Evolutionary conservation across 2,888 invertebrate species (phyloP).

Genomic region (Pheosia tremula): DNA sequence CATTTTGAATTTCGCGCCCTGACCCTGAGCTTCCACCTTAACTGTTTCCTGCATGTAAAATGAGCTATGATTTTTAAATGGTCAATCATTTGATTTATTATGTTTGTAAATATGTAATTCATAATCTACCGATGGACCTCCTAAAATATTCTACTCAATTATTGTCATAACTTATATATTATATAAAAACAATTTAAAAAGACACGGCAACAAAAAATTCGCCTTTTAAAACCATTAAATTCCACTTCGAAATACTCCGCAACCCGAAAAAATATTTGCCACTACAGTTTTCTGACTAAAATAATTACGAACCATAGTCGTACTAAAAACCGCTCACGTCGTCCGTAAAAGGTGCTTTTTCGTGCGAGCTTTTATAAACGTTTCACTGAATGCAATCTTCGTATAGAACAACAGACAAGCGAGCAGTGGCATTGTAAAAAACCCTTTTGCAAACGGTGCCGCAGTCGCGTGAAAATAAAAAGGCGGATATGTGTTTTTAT

Average conservation of each 20-base stretch:
- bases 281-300: neutral
- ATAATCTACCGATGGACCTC: too few relatives aligned
- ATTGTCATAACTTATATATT: too few relatives aligned
- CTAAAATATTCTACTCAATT: too few relatives aligned
- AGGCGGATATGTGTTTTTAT: slow-evolving; percentile 12
- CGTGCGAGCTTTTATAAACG: slow-evolving; percentile 54
- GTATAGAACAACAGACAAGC: slow-evolving; percentile 49
- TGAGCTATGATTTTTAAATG: too few relatives aligned
- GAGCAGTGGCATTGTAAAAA: slow-evolving; percentile 48
- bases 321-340: slow-evolving; percentile 27
- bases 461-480: slow-evolving; percentile 41
- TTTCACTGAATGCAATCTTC: slow-evolving; percentile 58
- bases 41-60: too few relatives aligned
- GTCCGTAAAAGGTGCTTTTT: slow-evolving; percentile 49
- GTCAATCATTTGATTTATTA: too few relatives aligned
- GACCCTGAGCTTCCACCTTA: too few relatives aligned
- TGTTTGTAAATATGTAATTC: too few relatives aligned
- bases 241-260: neutral
- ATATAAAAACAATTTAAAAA: too few relatives aligned
- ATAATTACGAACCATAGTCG: slow-evolving; percentile 17
- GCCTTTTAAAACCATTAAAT: too few relatives aligned
- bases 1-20: too few relatives aligned
- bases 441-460: slow-evolving; percentile 34
- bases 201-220: too few relatives aligned
- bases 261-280: neutral